Percentiles rank a stretch among this genome's conserved stretches.
These are phyloP conservation scores for Ptychodera flava DNA, from an alignment of 35 echinoderm and acorn worm species.

Conservation along the genomic window DNA sequence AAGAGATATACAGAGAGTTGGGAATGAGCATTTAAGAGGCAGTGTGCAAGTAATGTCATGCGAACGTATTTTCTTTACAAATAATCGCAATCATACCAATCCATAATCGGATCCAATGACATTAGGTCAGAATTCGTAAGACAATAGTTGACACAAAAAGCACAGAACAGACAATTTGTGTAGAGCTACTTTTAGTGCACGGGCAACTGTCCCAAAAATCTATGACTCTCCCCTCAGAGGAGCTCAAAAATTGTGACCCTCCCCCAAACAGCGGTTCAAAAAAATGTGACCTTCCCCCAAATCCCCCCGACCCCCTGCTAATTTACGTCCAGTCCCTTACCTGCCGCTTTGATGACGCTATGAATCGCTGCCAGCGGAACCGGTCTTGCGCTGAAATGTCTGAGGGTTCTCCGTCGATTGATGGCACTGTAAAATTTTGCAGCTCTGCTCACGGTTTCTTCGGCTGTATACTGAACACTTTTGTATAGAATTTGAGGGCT, in stretches of 20 bases:
- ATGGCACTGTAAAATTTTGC: not conserved
- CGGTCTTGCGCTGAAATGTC: not conserved
- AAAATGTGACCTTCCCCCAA: not conserved
- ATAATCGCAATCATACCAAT: too few species aligned
- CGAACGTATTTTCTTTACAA: too few species aligned
- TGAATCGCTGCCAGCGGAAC: not conserved
- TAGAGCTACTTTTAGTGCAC: too few species aligned
- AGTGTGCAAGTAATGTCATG: too few species aligned
- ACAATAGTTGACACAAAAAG: not conserved
- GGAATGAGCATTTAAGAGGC: too few species aligned
- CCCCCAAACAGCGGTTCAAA: not conserved
- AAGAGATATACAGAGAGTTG: too few species aligned
- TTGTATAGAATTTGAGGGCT: not conserved
- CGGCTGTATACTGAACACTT: not conserved
- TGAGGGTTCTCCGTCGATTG: not conserved
- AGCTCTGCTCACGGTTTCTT: not conserved
- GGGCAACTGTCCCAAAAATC: too few species aligned
- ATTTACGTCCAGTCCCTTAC: not conserved
- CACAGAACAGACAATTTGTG: not conserved
- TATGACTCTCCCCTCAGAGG: too few species aligned
- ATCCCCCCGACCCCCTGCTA: not conserved
- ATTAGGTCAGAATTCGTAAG: too few species aligned
- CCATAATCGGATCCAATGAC: too few species aligned
- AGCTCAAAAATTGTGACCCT: too few species aligned
- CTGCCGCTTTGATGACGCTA: not conserved